Base-by-base conservation (phyloP, 2,888 invertebrate species). In the Cephus rjabovi region DNA sequence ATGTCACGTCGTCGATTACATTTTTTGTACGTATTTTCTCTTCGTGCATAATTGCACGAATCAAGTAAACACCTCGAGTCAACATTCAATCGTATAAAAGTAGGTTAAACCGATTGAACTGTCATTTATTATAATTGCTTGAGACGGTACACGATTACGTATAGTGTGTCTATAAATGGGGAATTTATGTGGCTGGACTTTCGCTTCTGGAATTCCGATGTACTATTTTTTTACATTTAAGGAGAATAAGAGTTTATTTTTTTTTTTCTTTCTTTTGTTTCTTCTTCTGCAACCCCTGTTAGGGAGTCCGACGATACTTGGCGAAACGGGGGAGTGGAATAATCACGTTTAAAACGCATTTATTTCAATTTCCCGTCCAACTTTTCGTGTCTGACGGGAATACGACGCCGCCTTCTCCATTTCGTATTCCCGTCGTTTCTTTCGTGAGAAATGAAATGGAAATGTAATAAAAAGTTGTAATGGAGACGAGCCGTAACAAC, bases 401-500 rank as follows among this genome's bases (percentile, higher is more conserved):
- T 34, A 34, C 31, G 35, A 35, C 12, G 35, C 35, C 35, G 31
- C 71, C 33, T 33, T 6, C 71, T 71, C 31, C 31, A 34, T 34
- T 71, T 71, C 71, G 71, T 34, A 34, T 34, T 31, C 78, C 77
- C 78, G 82, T 81, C 82, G 81, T 85, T 84, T 84, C 83, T 86
- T 85, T 83, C 80, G 78, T 85, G 86, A 87, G 87, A 89, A 88
- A 89, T 89, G 88, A 86, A 90, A 89, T 90, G 89, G 88, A 90
- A 90, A 90, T 90, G 90, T 86, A 90, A 91, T 90, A 89, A 90
- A 90, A 90, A 91, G 88, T 90, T 89, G 87, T 90, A 89, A 90
- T 90, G 86, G 88, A 86, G 84, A 83, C 77, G 77, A 83, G 77
- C 81, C 56, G 56, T 56, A 56, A 23, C 23, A 56, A 6, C 9